Evolutionary conservation across 2,888 invertebrate genomes (phyloP).

Genomic region (Metalampra italica): DNA sequence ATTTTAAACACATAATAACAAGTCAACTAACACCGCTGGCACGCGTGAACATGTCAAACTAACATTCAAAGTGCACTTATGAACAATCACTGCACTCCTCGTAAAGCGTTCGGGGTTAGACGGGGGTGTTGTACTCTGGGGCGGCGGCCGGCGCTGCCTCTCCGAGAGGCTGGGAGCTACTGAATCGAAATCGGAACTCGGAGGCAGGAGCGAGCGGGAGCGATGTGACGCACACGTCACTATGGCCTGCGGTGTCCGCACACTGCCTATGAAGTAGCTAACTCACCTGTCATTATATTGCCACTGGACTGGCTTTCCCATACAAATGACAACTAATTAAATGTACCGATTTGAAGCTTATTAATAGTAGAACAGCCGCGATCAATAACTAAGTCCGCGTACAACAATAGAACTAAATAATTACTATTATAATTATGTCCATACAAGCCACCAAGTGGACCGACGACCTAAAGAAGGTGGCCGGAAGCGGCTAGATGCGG

Average conservation of each 20-base stretch:
- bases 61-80: conserved; percentile 35
- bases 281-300: too few relatives aligned
- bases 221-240: conserved; percentile 48
- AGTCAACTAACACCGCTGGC: conserved; percentile 10
- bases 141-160: conserved; percentile 38
- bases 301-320: too few relatives aligned
- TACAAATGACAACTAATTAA: too few relatives aligned
- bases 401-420: too few relatives aligned
- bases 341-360: too few relatives aligned
- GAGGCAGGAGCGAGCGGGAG: conserved; percentile 38
- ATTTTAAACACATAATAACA: conserved; percentile 34
- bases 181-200: conserved; percentile 42
- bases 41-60: conserved; percentile 3
- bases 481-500: too few relatives aligned
- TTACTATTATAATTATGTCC: too few relatives aligned
- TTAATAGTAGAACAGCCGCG: not conserved
- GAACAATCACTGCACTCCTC: conserved; percentile 67
- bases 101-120: conserved; percentile 16
- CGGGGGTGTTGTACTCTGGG: conserved; percentile 13
- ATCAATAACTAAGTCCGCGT: too few relatives aligned
- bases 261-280: conserved; percentile 30
- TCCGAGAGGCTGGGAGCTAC: conserved; percentile 67
- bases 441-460: too few relatives aligned
- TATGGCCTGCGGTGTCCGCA: conserved; percentile 32
- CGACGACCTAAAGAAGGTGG: too few relatives aligned